Evolutionary conservation across 2,888 invertebrate genomes (phyloP), one percentile per base, ranked within the genome.

Genomic region (Lasius platythorax): DNA sequence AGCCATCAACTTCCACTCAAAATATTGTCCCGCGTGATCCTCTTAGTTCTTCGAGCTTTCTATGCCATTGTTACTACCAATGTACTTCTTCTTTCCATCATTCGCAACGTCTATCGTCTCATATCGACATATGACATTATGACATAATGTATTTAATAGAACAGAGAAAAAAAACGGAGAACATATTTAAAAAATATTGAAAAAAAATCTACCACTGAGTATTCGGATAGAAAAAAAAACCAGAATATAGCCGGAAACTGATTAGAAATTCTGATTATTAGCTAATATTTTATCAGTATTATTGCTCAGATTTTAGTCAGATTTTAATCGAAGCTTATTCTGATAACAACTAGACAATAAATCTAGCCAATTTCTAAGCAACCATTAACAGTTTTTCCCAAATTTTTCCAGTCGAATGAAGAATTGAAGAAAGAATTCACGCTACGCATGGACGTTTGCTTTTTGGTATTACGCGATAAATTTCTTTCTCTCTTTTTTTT

Each of bases 401-500:
- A 43, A 43, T 18, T n/a, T 18, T 18, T 50, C 15, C 8, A 50
- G 11, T 46, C 18, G 9, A 18, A 3, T 5, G 40, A 5, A 43
- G 40, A 58, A 33, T 15, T 23, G 15, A 11, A 70, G 70, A 15
- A 53, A 70, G 30, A 68, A n/a, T 43, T 79, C 15, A 70, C 40
- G 61, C n/a, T 23, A 46, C 40, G 50, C 40, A 67, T 23, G 58
- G 12, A 43, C 23, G 4, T 53, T 53, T 28, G 28, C 30, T 72
- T 23, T 12, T 15, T n/a, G 40, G 40, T 43, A 72, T 79, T 46
- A 18, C 61, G 72, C 58, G 58, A 78, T 78, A 58, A 72, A 50
- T 50, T 11, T 30, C 50, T 63, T 18, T 61, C 37, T 61, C 37
- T 30, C 58, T 67, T 56, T 61, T 78, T 6, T 6, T 33, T 79